Conservation (phyloP, 2,888 invertebrate species). For the Vanessa cardui region DNA sequence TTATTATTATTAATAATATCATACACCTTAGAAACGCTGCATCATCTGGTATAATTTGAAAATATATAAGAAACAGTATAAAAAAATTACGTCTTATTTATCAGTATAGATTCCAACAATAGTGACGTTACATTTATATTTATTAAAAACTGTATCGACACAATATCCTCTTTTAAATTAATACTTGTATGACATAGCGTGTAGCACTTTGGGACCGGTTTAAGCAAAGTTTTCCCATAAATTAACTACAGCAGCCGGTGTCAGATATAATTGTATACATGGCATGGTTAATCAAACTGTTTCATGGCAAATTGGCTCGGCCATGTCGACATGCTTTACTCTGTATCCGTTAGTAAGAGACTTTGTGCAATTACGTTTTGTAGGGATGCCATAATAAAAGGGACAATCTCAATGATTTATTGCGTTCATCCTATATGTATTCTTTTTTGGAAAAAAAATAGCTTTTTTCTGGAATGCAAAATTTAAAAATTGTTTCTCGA, state of each 20-base stretch:
- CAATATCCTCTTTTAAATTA: neutral
- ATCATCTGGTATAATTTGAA: no score
- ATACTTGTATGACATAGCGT: neutral
- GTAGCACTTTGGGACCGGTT: slow-evolving; percentile 19
- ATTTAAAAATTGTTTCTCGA: no score
- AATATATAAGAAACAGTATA: no score
- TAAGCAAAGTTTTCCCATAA: slow-evolving; percentile 41
- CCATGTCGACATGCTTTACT: slow-evolving; percentile 39
- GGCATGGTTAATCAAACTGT: slow-evolving; percentile 41
- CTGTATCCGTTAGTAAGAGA: neutral
- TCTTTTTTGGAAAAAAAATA: no score
- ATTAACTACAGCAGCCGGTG: slow-evolving; percentile 37
- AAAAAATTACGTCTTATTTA: no score
- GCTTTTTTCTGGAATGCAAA: no score
- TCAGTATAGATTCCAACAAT: no score
- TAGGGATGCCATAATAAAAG: neutral
- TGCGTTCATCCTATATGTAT: no score
- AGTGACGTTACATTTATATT: no score
- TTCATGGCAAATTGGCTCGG: slow-evolving; percentile 40
- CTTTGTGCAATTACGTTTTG: slow-evolving; percentile 3
- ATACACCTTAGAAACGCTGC: no score
- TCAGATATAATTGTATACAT: slow-evolving; percentile 34
- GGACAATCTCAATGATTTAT: no score
- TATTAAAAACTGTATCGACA: neutral
- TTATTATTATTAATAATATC: no score